phyloP scores from a whole-genome alignment of 2,797 vertebrate genomes.

The Sphenodon punctatus region DNA sequence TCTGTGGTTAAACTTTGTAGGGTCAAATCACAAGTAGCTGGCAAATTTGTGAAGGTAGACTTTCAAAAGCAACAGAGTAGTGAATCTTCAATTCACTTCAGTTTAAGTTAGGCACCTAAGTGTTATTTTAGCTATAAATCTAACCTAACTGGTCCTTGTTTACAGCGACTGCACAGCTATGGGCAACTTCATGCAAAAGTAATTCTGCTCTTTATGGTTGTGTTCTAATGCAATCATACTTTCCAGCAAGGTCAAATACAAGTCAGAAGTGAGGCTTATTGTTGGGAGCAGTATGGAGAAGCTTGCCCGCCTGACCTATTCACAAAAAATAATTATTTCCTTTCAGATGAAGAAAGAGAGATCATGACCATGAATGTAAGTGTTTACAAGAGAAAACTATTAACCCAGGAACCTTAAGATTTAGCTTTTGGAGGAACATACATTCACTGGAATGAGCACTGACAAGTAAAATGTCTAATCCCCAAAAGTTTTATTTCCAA shows the following conservation, averaged over 20 bases:
- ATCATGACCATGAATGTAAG: constrained; percentile 54
- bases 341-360: constrained; percentile 53
- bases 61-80: too few relatives aligned
- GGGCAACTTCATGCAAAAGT: neutral
- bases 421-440: constrained; percentile 63
- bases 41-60: too few relatives aligned
- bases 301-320: constrained; percentile 27
- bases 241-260: neutral
- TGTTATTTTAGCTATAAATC: too few relatives aligned
- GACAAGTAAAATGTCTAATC: constrained; percentile 69
- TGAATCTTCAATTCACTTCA: too few relatives aligned
- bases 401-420: constrained; percentile 54
- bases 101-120: too few relatives aligned
- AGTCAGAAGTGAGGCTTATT: constrained; percentile 11
- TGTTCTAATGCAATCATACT: constrained; percentile 16
- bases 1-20: neutral
- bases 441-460: constrained; percentile 58
- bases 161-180: neutral
- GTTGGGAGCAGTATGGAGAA: neutral
- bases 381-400: constrained; percentile 65
- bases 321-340: constrained; percentile 49
- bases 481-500: constrained; percentile 62
- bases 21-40: neutral
- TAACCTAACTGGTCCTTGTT: neutral
- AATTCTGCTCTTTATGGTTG: neutral